Conservation (phyloP, 2,888 invertebrate species). For the Polia nebulosa region DNA sequence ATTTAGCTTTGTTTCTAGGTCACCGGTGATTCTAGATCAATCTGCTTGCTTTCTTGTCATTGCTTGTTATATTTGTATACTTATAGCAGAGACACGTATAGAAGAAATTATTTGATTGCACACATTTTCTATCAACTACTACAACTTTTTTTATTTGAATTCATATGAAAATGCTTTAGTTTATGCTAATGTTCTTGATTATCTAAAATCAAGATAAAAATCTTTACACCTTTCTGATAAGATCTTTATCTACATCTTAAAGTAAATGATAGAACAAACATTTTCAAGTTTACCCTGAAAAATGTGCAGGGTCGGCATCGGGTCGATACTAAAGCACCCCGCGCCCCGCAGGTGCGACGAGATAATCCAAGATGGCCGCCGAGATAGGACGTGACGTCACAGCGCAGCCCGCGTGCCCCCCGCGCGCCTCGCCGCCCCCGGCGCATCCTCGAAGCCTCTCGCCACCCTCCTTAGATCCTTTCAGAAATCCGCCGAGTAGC, state of each 20-base stretch:
- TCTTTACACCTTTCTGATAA: not conserved
- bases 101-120: too few relatives aligned
- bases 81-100: too few relatives aligned
- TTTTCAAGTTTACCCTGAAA: conserved; percentile 84
- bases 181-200: not conserved
- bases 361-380: conserved; percentile 92
- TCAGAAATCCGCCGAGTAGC: conserved; percentile 85
- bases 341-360: conserved; percentile 90
- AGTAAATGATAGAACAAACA: conserved; percentile 43
- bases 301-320: conserved; percentile 84
- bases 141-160: too few relatives aligned
- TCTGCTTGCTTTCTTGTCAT: too few relatives aligned
- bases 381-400: conserved; percentile 91
- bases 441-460: conserved; percentile 89
- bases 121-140: too few relatives aligned
- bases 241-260: conserved; percentile 36
- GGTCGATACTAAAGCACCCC: conserved; percentile 85
- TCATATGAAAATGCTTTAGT: not conserved
- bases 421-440: conserved; percentile 75
- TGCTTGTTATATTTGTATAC: too few relatives aligned
- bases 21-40: not conserved
- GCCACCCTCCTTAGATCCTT: conserved; percentile 91
- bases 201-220: conserved; percentile 17
- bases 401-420: conserved; percentile 80
- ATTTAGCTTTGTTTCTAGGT: not conserved